Base-by-base conservation (phyloP, 2,888 invertebrate genomes). In the Dermolepida albohirtum region DNA sequence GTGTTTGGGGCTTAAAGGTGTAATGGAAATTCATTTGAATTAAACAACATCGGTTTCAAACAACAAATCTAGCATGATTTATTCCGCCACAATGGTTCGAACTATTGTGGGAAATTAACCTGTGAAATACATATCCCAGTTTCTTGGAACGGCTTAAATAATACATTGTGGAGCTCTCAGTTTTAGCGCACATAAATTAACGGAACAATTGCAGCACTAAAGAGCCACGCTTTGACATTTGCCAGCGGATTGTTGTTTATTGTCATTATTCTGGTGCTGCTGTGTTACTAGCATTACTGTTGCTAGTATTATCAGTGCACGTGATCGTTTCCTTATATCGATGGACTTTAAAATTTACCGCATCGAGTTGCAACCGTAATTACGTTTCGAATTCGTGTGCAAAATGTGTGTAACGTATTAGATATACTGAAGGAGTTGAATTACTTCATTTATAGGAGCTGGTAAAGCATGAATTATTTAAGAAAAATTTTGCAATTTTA, bases 131-230 rank as follows among this genome's bases (percentile, higher is more conserved):
- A 50, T 59, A 59, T 59, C 57, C 57, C 59, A 50, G 57, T 57
- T 66, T 66, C 66, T 59, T 66, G 66, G 41, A 66, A 66, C 41
- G 66, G 57, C 55, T 66, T 66, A 66, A 66, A 66, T 66, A 66
- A 66, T 66, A 57, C 43, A 66, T 59, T 41, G 66, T 41, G 34
- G 59, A 50, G 49, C 41, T 66, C 41, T 44, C 49, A 29, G 50
- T 59, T 49, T 47, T 50, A 62, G 59, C 41, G 66, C 59, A 66
- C 66, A 66, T 66, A 66, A 66, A 57, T 66, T 66, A 66, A 40
- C 40, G 39, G 34, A 59, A 66, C 57, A 59, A 66, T 59, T 59
- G 66, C 43, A 59, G 66, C 27, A 27, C 17, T 57, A 50, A 59
- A 47, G 29, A 59, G 59, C 44, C 34, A 62, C 47, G 59, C 59